Conservation (phyloP, 2,113 vertebrate genomes). For the Hemiscyllium ocellatum region DNA sequence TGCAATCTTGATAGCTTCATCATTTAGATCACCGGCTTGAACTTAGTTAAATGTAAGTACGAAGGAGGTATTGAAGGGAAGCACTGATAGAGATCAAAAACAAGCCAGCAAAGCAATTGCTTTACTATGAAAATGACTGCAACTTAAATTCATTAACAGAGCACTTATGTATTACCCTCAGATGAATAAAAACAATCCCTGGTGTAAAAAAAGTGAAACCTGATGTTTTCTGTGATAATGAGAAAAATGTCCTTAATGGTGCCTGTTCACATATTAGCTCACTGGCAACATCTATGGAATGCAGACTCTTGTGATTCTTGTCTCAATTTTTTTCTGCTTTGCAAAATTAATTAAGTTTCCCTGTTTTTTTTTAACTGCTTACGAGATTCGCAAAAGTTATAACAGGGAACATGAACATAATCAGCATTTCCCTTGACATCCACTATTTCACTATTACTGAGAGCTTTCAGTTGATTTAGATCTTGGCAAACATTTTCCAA, state of each 20-base stretch:
- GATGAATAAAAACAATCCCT: not conserved
- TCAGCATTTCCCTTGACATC: not conserved
- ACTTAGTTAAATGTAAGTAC: not conserved
- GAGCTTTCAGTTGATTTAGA: constrained; percentile 4
- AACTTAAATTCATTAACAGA: not conserved
- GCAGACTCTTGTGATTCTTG: not conserved
- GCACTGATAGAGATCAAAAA: not conserved
- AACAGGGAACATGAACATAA: not conserved
- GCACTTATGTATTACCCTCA: not conserved
- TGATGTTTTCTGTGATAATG: not conserved
- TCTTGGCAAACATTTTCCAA: not conserved
- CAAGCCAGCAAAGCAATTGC: not conserved
- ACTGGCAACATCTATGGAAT: not conserved
- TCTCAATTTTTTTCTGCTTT: not conserved
- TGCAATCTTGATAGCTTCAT: not conserved
- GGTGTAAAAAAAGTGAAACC: not conserved
- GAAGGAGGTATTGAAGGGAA: not conserved
- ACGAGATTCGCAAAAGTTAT: not conserved
- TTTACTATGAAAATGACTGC: not conserved
- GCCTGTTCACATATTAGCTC: not conserved
- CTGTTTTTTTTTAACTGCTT: not conserved
- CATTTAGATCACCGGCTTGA: not conserved
- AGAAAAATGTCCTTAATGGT: not conserved
- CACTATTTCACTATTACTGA: not conserved
- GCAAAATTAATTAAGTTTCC: not conserved